These are phyloP conservation scores for Xiphophorus hellerii DNA, from an alignment of 2,113 vertebrate genomes.

Conservation along the genomic window DNA sequence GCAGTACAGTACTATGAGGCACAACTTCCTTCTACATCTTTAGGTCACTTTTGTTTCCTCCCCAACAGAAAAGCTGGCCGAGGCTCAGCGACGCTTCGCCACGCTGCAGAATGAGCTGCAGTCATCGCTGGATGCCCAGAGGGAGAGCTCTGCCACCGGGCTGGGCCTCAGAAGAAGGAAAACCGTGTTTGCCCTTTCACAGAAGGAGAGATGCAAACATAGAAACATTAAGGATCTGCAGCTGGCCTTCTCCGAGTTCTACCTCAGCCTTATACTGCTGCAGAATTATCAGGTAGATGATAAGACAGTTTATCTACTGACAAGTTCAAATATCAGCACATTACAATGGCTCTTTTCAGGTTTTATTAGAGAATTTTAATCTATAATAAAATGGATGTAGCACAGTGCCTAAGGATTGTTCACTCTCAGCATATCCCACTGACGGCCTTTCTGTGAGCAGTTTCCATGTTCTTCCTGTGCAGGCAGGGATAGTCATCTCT, in stretches of 20 bases:
- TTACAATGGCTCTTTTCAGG: neutral
- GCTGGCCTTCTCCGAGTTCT: conserved; percentile 99
- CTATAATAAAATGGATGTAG: too few species aligned
- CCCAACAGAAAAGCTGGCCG: conserved; percentile 92
- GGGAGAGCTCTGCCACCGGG: conserved; percentile 83
- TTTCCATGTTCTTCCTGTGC: too few species aligned
- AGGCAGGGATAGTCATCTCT: too few species aligned
- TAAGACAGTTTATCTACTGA: neutral
- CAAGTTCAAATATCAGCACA: neutral
- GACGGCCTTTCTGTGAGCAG: too few species aligned
- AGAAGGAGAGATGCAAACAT: conserved; percentile 94
- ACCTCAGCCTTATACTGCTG: conserved; percentile 98
- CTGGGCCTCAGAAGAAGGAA: conserved; percentile 85
- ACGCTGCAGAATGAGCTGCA: conserved; percentile 97
- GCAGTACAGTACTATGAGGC: too few species aligned
- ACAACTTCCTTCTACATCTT: neutral
- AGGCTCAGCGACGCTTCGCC: conserved; percentile 94
- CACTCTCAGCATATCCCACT: too few species aligned
- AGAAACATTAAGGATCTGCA: conserved; percentile 97
- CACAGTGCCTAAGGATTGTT: too few species aligned
- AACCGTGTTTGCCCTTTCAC: conserved; percentile 94
- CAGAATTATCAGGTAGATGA: conserved; percentile 95
- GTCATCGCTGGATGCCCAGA: conserved; percentile 93
- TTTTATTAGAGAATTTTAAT: neutral
- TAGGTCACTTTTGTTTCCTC: neutral